Conservation (phyloP, 2,888 invertebrate species). For the Zaprionus lineosus region DNA sequence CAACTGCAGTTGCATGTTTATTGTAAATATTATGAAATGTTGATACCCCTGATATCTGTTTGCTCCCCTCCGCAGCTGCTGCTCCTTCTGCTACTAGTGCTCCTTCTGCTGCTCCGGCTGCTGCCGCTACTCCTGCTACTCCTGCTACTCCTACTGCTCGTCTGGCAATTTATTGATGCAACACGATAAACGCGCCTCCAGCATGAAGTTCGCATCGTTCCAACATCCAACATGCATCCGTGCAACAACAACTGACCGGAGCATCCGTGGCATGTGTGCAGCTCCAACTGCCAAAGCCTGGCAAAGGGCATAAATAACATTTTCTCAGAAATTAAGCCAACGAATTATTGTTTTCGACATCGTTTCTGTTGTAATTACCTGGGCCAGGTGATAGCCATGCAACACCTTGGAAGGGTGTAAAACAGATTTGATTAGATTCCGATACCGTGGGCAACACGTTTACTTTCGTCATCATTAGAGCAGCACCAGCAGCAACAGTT, state of each 20-base stretch:
- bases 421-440: slow-evolving; percentile 50
- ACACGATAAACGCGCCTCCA: slow-evolving; percentile 69
- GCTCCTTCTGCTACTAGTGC: slow-evolving; percentile 26
- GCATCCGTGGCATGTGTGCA: slow-evolving; percentile 9
- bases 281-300: slow-evolving; percentile 2
- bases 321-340: slow-evolving; percentile 71
- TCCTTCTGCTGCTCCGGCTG: slow-evolving; percentile 39
- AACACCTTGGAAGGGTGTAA: slow-evolving; percentile 58
- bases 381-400: slow-evolving; percentile 51
- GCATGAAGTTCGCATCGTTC: slow-evolving; percentile 54
- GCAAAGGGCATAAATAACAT: slow-evolving; percentile 62
- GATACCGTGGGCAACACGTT: slow-evolving; percentile 26
- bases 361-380: slow-evolving; percentile 69
- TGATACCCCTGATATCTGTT: slow-evolving; percentile 67
- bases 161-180: slow-evolving; percentile 70
- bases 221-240: too few species aligned
- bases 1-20: slow-evolving; percentile 76
- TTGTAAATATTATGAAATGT: slow-evolving; percentile 80
- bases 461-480: slow-evolving; percentile 57
- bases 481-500: slow-evolving; percentile 16
- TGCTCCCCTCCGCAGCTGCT: slow-evolving; percentile 27
- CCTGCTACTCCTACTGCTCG: slow-evolving; percentile 21
- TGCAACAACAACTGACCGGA: slow-evolving; percentile 12
- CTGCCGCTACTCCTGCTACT: slow-evolving; percentile 30
- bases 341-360: slow-evolving; percentile 75